Conservation (phyloP, 2,888 invertebrate genomes). For the Chrysolina oricalcia region DNA sequence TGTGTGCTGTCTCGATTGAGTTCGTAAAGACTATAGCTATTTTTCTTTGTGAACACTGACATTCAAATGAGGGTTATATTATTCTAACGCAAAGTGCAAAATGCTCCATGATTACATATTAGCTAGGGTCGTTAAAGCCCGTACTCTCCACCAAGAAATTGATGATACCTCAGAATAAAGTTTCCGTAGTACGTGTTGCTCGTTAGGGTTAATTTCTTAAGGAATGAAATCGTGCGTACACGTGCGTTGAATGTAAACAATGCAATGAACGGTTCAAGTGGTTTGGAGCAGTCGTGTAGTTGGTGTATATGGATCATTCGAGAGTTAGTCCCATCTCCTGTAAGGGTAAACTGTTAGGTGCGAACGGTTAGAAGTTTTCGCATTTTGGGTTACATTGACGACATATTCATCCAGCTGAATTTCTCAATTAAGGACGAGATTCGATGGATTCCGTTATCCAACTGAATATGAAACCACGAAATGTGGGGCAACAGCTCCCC, state of each 20-base stretch:
- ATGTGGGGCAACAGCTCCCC: too few species aligned
- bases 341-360: not conserved
- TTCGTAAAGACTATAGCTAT: too few species aligned
- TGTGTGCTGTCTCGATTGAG: too few species aligned
- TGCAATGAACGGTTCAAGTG: not conserved
- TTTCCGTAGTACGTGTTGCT: conserved; percentile 33
- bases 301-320: not conserved
- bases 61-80: too few species aligned
- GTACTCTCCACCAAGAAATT: not conserved
- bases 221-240: conserved; percentile 35
- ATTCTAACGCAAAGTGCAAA: too few species aligned
- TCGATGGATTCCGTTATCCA: not conserved
- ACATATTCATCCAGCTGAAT: not conserved
- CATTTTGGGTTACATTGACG: not conserved
- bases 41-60: too few species aligned
- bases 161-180: not conserved
- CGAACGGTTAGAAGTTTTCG: not conserved
- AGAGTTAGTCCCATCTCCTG: not conserved
- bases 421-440: not conserved
- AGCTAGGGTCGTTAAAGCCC: not conserved
- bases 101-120: not conserved
- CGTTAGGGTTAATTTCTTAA: conserved; percentile 39
- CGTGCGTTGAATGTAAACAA: conserved; percentile 34
- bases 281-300: not conserved
- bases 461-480: not conserved